Evolutionary conservation across 2,888 invertebrate species (phyloP), one percentile per base, ranked within the genome.

Genomic region (Eupithecia dodoneata): DNA sequence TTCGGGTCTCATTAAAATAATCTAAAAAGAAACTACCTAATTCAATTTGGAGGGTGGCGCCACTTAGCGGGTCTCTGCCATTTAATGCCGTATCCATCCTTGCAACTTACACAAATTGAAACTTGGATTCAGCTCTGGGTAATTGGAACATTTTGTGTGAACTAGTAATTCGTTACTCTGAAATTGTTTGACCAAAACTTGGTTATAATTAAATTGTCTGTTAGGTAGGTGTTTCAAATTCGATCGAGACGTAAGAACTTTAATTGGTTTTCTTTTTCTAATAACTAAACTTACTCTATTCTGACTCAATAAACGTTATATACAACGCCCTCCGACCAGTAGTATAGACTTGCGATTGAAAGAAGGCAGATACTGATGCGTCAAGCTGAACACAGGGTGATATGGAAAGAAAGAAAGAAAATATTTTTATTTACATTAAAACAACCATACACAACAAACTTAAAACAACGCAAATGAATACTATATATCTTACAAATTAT

Each of bases 71-170:
- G 41, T 42, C 42, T 42, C 6, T 18, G 30, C 70, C 70, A 49
- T 86, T 85, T 86, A 85, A 87, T 85, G 81, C 82, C 82, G 79
- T 84, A 85, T 84, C 85, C n/a, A n/a, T 85, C 82, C 76, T 81
- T 77, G 82, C 86, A 89, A 89, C 88, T 90, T 89, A 85, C 83
- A 86, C 86, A 88, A 89, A 89, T 90, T 90, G 88, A 87, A 91
- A 89, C 86, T 86, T 83, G 85, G 83, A 84, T 84, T 83, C 80
- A 76, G 76, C 84, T 83, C 84, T 83, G 79, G 82, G 83, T 87
- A 87, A 88, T 87, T 87, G 85, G 81, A 88, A 86, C 85, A 84
- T 87, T 85, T 87, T 81, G 83, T 82, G 83, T 79, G 85, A 83
- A 82, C 81, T 82, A 74, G 79, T 80, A 84, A 82, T 85, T 85